Evolutionary conservation across 2,888 invertebrate species (phyloP), one percentile per base, ranked within the genome.

Genomic region (Liposcelis brunnea): DNA sequence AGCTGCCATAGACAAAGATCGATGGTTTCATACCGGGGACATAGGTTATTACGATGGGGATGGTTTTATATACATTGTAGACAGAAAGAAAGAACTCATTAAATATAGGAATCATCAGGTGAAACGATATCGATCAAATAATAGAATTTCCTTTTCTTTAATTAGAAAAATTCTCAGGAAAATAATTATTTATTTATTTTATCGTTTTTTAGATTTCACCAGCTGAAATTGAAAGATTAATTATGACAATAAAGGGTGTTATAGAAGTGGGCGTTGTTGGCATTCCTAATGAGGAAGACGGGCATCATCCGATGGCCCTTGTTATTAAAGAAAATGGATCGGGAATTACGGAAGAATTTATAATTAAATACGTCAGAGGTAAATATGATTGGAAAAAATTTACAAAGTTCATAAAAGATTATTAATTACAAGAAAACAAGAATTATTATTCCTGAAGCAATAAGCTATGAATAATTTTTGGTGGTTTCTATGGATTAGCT

Each of bases 231-330:
- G 40, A 40, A 19, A 19, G 11, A 6, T 19, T 14, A 19, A 19
- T 40, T 15, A 18, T 19, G 40, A n/a, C 18, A 10, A 14, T 40
- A 8, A 7, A 7, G 4, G 19, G 18, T 19, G 19, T 40, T 4
- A 16, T 5, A 21, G 19, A 18, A 7, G 19, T 19, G 15, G 40
- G 40, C 4, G 40, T 40, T 14, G 40, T 19, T 18, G 40, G 40
- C 4, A 40, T 40, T 8, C 40, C 40, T 6, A 18, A 40, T 11
- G 40, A 40, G 7, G 7, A 40, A 19, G 40, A 40, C 16, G 6
- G 7, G 40, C 16, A 18, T 11, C 40, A 40, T 40, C 12, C 40
- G 12, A 40, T 40, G 18, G 40, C 40, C 21, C 19, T 40, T 40
- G 19, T 40, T 18, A 18, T 40, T 5, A 40, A 40, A 11, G 19